phyloP scores from a whole-genome alignment of 2,797 vertebrate species.

The Melanotaenia nigrans region DNA sequence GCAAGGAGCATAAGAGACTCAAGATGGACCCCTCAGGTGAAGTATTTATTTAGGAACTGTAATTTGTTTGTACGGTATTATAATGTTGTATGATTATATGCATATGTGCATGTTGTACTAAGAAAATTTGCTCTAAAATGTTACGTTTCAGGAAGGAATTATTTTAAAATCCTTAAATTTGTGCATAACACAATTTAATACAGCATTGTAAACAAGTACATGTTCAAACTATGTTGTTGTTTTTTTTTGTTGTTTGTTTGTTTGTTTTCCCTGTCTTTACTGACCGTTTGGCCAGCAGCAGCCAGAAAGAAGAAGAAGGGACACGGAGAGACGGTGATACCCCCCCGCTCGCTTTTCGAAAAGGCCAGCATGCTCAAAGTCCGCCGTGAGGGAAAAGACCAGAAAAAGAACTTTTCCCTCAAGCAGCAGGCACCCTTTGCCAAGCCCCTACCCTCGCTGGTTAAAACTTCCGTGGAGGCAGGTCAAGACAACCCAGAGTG shows the following conservation, averaged over 20 bases:
- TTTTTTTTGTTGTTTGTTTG: background rate
- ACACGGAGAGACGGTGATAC: conserved; percentile 91
- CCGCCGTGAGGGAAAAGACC: conserved; percentile 91
- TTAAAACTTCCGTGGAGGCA: conserved; percentile 89
- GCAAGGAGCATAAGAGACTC: conserved; percentile 93
- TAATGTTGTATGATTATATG: background rate
- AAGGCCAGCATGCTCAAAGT: conserved; percentile 92
- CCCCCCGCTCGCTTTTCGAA: conserved; percentile 93
- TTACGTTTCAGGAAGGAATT: background rate
- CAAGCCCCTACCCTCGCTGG: conserved; percentile 91
- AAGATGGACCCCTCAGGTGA: conserved; percentile 91
- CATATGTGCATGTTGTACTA: background rate
- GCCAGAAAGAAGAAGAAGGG: conserved; percentile 95
- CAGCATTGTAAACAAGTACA: background rate
- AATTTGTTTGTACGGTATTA: background rate
- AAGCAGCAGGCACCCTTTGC: conserved; percentile 94
- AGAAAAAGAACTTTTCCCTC: conserved; percentile 93
- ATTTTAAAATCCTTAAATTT: background rate
- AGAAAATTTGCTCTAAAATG: background rate
- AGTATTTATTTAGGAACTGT: background rate
- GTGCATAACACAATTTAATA: background rate
- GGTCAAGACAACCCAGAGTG: conserved; percentile 94
- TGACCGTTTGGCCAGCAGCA: conserved; percentile 71
- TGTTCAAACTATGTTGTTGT: background rate
- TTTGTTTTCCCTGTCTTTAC: conserved; percentile 1